Percentiles rank a stretch among this genome's conserved stretches.
Evolutionary conservation across 2,113 vertebrate genomes (phyloP).

Genomic region (Sisor rabdophorus): DNA sequence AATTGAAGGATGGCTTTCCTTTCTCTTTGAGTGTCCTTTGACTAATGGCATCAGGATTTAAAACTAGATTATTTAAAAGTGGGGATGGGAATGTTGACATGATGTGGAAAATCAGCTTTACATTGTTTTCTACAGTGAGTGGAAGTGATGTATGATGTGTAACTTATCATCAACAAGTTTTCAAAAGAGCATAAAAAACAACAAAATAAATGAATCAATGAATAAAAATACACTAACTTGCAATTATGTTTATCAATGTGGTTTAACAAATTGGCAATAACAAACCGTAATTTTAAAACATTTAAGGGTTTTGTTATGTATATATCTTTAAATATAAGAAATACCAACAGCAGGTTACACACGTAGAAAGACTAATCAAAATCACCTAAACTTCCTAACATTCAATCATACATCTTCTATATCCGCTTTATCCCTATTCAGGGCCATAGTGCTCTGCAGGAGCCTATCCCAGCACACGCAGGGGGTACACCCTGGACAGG

Average conservation of each 20-base stretch:
- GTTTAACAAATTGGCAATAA: background rate
- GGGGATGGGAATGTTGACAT: slow-evolving; percentile 28
- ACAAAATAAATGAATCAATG: background rate
- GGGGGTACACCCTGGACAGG: too few species aligned
- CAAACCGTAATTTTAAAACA: too few species aligned
- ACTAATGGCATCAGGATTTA: slow-evolving; percentile 39
- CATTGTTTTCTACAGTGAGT: background rate
- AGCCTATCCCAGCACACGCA: too few species aligned
- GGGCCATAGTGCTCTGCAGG: too few species aligned
- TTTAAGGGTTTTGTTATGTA: too few species aligned
- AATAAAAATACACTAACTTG: background rate
- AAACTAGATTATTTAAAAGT: slow-evolving; percentile 52
- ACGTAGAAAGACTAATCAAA: too few species aligned
- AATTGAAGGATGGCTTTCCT: slow-evolving; percentile 20
- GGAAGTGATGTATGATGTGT: background rate
- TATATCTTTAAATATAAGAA: too few species aligned
- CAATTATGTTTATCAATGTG: background rate
- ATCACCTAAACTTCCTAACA: too few species aligned
- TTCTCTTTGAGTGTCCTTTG: slow-evolving; percentile 14
- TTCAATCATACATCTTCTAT: too few species aligned
- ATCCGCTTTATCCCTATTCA: too few species aligned
- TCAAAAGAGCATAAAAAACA: background rate
- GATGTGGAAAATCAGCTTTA: background rate
- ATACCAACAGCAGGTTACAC: too few species aligned
- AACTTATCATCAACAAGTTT: background rate